Evolutionary conservation across 1,140 invertebrate species (phyloP).

Genomic region (Araneus ventricosus): DNA sequence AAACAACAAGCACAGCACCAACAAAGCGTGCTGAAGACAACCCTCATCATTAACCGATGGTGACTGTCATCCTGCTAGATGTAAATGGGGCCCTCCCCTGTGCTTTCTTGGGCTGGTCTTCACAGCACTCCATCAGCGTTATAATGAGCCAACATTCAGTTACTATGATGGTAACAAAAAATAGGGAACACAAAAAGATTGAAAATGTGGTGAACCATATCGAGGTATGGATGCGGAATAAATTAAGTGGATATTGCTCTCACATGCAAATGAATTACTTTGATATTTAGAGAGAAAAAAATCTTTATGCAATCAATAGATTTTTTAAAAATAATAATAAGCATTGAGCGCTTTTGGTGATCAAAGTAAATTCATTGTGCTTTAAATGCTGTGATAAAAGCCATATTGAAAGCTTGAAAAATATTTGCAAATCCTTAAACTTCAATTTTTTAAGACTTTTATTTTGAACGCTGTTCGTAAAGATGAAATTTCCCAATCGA

Average conservation of each 20-base stretch:
- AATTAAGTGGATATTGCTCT: not conserved
- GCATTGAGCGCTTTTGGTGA: no score
- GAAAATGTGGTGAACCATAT: not conserved
- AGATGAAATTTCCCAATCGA: no score
- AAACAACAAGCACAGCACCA: not conserved
- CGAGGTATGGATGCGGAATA: not conserved
- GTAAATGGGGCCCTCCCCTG: not conserved
- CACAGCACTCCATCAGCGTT: not conserved
- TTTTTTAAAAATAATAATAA: no score
- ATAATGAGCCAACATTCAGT: not conserved
- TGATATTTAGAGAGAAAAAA: no score
- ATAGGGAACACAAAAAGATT: not conserved
- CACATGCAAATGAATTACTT: not conserved
- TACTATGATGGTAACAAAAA: not conserved
- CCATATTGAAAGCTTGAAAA: no score
- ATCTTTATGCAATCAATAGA: no score
- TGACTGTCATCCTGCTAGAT: not conserved
- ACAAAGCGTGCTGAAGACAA: constrained; percentile 13
- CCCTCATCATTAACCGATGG: not conserved
- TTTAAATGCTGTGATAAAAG: no score
- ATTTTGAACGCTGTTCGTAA: no score
- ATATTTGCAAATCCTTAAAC: no score
- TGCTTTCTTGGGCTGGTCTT: not conserved
- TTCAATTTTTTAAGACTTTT: no score
- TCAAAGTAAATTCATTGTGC: no score